Conservation (phyloP, 2,888 invertebrate genomes). For the Dasysyrphus albostriatus region DNA sequence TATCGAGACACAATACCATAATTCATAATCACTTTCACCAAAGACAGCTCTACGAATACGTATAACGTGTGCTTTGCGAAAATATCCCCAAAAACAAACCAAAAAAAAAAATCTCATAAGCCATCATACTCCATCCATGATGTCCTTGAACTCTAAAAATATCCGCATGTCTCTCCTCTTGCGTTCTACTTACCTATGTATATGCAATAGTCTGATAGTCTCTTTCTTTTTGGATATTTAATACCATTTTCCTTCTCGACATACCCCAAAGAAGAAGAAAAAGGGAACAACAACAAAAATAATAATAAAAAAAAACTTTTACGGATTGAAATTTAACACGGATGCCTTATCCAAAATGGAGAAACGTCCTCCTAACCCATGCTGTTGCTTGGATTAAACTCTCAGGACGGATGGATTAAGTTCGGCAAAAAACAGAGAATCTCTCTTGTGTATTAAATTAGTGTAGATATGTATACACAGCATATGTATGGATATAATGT, state of each 20-base stretch:
- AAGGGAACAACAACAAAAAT: constrained; percentile 2
- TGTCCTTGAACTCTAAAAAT: constrained; percentile 71
- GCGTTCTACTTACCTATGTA: not conserved
- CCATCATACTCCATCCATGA: not conserved
- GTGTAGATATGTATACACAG: not conserved
- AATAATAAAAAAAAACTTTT: constrained; percentile 17
- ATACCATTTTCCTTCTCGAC: constrained; percentile 39
- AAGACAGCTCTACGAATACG: too few relatives aligned
- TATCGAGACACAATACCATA: not conserved
- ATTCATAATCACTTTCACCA: not conserved
- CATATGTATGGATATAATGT: not conserved
- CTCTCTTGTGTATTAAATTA: constrained; percentile 25
- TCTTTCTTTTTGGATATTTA: constrained; percentile 61
- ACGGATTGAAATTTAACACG: constrained; percentile 74
- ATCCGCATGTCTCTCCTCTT: constrained; percentile 18
- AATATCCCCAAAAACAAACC: constrained; percentile 8
- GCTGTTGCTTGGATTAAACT: constrained; percentile 74
- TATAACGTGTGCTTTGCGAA: not conserved
- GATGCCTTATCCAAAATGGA: constrained; percentile 59
- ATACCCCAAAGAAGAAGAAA: not conserved
- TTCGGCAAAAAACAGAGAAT: constrained; percentile 59
- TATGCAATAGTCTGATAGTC: constrained; percentile 4
- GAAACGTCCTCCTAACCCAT: constrained; percentile 46
- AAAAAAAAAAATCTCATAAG: constrained; percentile 48
- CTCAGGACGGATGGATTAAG: constrained; percentile 71